Conservation (phyloP, 2,797 vertebrate species). For the Enteromius radiatus region DNA sequence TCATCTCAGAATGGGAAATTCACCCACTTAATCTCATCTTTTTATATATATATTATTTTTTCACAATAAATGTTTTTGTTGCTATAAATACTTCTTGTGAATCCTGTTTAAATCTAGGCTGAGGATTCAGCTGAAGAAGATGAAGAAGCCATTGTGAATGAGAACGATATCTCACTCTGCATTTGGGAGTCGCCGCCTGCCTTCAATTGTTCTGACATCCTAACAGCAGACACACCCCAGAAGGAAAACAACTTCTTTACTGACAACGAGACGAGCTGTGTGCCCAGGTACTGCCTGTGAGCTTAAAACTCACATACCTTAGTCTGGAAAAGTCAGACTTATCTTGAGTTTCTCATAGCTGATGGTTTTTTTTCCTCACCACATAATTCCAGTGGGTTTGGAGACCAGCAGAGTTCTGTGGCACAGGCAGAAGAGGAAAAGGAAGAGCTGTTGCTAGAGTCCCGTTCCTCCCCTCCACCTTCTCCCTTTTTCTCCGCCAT, state of each 20-base stretch:
- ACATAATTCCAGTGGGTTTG: constrained; percentile 66
- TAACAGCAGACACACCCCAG: constrained; percentile 80
- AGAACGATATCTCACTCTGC: constrained; percentile 85
- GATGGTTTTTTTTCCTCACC: neutral
- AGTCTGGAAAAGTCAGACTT: neutral
- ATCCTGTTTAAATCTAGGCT: constrained; percentile 67
- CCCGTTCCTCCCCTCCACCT: constrained; percentile 84
- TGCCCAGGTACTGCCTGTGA: constrained; percentile 81
- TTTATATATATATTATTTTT: neutral
- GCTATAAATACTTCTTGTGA: neutral
- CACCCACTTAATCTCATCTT: constrained; percentile 8
- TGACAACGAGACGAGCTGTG: constrained; percentile 78
- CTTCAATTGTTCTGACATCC: constrained; percentile 82
- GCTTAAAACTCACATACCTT: neutral
- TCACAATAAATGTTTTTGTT: neutral
- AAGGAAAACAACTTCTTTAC: constrained; percentile 80
- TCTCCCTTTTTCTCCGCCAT: constrained; percentile 98
- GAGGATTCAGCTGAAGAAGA: constrained; percentile 82
- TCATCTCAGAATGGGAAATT: neutral
- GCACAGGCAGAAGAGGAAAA: constrained; percentile 80
- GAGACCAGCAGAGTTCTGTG: constrained; percentile 65
- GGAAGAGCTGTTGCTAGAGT: constrained; percentile 73
- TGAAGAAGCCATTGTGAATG: constrained; percentile 79
- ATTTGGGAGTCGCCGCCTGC: constrained; percentile 84
- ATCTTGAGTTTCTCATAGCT: neutral